Conservation (phyloP, 2,888 invertebrate species). For the Drosophila trichaetosa region DNA sequence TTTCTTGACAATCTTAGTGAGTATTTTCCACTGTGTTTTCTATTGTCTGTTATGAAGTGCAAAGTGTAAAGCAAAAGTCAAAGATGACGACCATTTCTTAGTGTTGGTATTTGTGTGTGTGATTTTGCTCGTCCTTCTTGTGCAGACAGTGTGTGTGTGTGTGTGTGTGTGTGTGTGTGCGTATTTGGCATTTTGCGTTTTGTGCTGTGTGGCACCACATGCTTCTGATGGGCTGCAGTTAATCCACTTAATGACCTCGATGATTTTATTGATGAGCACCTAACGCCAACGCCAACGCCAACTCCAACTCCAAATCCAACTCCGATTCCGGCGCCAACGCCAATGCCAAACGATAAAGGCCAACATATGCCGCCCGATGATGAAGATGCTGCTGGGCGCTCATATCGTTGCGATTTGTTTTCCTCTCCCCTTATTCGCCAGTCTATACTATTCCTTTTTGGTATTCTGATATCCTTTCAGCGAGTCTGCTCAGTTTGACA, state of each 20-base stretch:
- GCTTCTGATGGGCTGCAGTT: slow-evolving; percentile 84
- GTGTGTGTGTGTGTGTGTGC: slow-evolving; percentile 15
- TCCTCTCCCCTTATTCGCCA: slow-evolving; percentile 8
- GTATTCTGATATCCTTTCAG: slow-evolving; percentile 12
- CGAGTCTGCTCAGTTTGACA: neutral
- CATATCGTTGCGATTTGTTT: slow-evolving; percentile 49
- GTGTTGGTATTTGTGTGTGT: slow-evolving; percentile 54
- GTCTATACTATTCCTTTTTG: slow-evolving; percentile 4
- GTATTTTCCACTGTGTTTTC: slow-evolving; percentile 32
- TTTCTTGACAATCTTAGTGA: neutral
- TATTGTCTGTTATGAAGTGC: slow-evolving; percentile 78
- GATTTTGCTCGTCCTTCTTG: slow-evolving; percentile 62
- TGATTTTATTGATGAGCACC: slow-evolving; percentile 85
- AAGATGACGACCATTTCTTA: slow-evolving; percentile 61
- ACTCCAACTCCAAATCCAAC: slow-evolving; percentile 2
- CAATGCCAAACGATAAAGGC: slow-evolving; percentile 26
- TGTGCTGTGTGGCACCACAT: slow-evolving; percentile 76
- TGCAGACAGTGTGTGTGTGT: slow-evolving; percentile 21
- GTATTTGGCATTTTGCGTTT: slow-evolving; percentile 76
- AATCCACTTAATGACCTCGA: slow-evolving; percentile 85
- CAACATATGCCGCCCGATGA: slow-evolving; percentile 80
- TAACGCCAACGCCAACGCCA: slow-evolving; percentile 50
- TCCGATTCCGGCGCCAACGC: slow-evolving; percentile 38
- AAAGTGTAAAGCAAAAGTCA: slow-evolving; percentile 74
- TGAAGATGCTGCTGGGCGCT: slow-evolving; percentile 64